Percentiles rank a stretch among this genome's conserved stretches.
Conservation (phyloP, 2,888 invertebrate species). For the Dascillus cervinus region DNA sequence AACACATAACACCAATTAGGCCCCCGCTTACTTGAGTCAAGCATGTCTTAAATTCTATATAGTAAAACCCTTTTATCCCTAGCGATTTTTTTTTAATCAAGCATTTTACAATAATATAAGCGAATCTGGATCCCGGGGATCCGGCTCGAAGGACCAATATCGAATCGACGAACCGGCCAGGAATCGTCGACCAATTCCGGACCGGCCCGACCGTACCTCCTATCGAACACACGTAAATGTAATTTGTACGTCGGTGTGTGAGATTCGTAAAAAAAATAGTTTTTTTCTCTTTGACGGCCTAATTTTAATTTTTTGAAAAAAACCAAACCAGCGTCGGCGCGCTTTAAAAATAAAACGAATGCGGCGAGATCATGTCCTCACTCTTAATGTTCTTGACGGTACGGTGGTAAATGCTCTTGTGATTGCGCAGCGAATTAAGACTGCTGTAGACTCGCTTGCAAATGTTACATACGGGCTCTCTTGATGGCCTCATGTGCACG, state of each 20-base stretch:
- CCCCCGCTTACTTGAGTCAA: constrained; percentile 35
- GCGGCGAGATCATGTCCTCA: constrained; percentile 39
- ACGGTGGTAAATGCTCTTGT: constrained; percentile 89
- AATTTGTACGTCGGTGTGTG: too few relatives aligned
- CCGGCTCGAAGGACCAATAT: too few relatives aligned
- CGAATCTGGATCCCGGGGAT: too few relatives aligned
- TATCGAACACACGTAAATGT: too few relatives aligned
- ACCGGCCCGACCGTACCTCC: too few relatives aligned
- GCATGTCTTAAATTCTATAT: constrained; percentile 27
- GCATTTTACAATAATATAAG: background rate
- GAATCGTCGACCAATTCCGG: too few relatives aligned
- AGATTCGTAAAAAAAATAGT: too few relatives aligned
- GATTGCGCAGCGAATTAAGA: constrained; percentile 82
- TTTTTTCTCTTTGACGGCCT: too few relatives aligned
- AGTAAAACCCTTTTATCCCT: constrained; percentile 18
- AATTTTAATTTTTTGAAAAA: constrained; percentile 2
- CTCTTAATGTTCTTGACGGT: constrained; percentile 66
- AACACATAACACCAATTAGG: constrained; percentile 38
- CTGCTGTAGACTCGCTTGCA: constrained; percentile 90
- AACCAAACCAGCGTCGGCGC: too few relatives aligned
- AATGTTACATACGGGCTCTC: constrained; percentile 87
- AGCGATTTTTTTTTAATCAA: constrained; percentile 7
- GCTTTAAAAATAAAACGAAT: constrained; percentile 40
- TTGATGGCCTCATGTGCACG: constrained; percentile 83
- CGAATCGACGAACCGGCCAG: too few relatives aligned